A percentile compares a stretch with the other conserved stretches of the same genome.
Conservation (phyloP, 2,113 vertebrate genomes). For the Pelodiscus sinensis region DNA sequence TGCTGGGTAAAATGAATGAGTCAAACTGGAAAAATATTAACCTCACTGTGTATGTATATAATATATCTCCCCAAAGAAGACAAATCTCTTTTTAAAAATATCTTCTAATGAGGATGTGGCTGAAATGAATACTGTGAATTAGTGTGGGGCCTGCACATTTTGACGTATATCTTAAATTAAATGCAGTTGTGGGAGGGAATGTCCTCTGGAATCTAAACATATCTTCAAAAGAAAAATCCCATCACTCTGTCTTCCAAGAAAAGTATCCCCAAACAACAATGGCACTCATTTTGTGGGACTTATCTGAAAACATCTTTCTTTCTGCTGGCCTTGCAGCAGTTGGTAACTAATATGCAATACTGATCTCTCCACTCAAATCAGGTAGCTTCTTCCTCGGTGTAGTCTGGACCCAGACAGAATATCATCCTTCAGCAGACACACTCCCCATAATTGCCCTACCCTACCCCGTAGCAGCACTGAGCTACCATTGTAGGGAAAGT, state of each 20-base stretch:
- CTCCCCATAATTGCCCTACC: too few relatives aligned
- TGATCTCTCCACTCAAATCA: not conserved
- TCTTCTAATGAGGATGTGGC: not conserved
- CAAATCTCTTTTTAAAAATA: rapidly evolving
- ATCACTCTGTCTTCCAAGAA: not conserved
- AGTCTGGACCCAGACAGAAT: not conserved
- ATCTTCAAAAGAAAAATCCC: not conserved
- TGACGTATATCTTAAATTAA: not conserved
- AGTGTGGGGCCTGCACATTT: not conserved
- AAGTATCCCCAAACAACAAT: not conserved
- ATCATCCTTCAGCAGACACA: not conserved
- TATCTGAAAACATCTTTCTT: not conserved
- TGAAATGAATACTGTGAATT: not conserved
- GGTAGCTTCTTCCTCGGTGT: not conserved
- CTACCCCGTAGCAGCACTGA: not conserved
- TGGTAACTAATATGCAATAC: not conserved
- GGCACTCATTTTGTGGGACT: not conserved
- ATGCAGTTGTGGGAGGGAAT: not conserved
- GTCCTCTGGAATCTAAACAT: not conserved
- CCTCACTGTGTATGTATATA: not conserved
- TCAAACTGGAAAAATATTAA: slow-evolving; percentile 23
- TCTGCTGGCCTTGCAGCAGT: not conserved
- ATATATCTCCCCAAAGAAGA: not conserved
- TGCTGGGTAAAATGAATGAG: slow-evolving; percentile 40
- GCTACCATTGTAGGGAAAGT: not conserved